These are phyloP conservation scores for Epizoanthus ramosus DNA, from an alignment of 92 coral and sea anemone species.

Conservation along the genomic window DNA sequence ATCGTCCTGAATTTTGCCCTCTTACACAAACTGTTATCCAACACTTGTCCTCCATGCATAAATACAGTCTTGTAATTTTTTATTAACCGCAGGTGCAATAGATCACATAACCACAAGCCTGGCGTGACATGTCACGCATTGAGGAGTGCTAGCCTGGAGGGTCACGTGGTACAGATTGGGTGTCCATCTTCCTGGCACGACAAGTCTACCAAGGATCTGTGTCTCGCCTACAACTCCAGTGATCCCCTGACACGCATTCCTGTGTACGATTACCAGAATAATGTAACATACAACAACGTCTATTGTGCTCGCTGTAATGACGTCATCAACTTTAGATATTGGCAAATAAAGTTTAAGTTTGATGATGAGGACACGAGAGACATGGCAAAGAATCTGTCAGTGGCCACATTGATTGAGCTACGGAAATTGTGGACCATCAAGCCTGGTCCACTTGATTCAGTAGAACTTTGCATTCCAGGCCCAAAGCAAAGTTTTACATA, in stretches of 20 bases:
- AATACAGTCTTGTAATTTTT: not conserved
- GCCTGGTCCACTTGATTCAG: not conserved
- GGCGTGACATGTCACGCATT: not conserved
- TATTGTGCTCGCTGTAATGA: not conserved
- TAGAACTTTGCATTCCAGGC: not conserved
- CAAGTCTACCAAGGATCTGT: not conserved
- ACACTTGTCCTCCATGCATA: too few species aligned
- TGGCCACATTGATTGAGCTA: not conserved
- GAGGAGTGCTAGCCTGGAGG: not conserved
- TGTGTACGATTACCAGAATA: not conserved
- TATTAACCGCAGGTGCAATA: not conserved
- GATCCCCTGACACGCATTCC: not conserved
- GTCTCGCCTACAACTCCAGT: not conserved
- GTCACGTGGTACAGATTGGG: constrained; percentile 4
- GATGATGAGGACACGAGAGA: not conserved
- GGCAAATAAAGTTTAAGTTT: not conserved
- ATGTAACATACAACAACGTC: not conserved
- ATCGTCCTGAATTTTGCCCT: too few species aligned
- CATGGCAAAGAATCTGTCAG: not conserved
- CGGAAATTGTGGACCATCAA: not conserved
- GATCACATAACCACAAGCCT: not conserved
- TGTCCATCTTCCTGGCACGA: not conserved
- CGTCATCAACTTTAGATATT: not conserved
- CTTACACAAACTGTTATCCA: too few species aligned
- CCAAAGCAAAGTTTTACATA: not conserved